phyloP scores from a whole-genome alignment of 1,140 invertebrate genomes.

The Nymphalis io region DNA sequence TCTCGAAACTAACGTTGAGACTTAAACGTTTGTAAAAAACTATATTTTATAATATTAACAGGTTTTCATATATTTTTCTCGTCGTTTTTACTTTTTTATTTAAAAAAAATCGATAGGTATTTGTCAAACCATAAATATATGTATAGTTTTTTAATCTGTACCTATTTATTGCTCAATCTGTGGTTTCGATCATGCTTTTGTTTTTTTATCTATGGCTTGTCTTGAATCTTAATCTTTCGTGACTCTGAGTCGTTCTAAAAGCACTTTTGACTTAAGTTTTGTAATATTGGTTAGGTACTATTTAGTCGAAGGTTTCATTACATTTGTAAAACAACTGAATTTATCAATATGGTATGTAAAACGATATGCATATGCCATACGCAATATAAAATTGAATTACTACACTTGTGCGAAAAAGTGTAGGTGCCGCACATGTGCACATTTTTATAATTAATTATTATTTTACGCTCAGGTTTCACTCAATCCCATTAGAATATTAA shows the following conservation, averaged over 20 bases:
- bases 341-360: slow-evolving; percentile 49
- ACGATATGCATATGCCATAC: not conserved
- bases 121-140: not conserved
- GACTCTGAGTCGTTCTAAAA: not conserved
- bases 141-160: not conserved
- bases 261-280: not conserved
- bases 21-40: no score
- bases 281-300: not conserved
- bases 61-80: no score
- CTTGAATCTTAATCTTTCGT: not conserved
- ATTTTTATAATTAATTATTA: slow-evolving; percentile 38
- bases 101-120: no score
- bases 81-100: no score
- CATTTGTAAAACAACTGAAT: not conserved
- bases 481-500: slow-evolving; percentile 96
- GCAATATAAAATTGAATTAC: no score
- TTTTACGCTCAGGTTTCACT: slow-evolving; percentile 86
- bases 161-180: not conserved
- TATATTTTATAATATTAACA: no score
- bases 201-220: slow-evolving; percentile 8
- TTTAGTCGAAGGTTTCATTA: not conserved
- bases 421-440: slow-evolving; percentile 57
- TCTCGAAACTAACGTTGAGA: no score
- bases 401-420: not conserved
- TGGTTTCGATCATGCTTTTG: slow-evolving; percentile 9